Percentiles rank a stretch among this genome's conserved stretches.
Evolutionary conservation across 2,888 invertebrate species (phyloP).

Genomic region (Cosmorhoe ocellata): DNA sequence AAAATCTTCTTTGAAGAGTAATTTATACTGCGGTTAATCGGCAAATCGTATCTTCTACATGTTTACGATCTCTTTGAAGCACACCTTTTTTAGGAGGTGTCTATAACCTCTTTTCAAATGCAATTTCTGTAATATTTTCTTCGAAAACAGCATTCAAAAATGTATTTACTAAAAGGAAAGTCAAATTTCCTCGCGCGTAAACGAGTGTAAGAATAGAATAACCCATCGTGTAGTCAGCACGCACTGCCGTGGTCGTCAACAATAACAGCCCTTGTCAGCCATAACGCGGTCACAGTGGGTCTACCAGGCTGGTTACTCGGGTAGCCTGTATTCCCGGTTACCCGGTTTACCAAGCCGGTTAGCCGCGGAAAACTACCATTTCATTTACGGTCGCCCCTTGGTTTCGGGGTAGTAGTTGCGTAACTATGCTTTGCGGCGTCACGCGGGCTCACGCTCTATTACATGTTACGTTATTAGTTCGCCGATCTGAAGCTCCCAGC

Average conservation of each 20-base stretch:
- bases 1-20: conserved; percentile 73
- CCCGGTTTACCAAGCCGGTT: conserved; percentile 51
- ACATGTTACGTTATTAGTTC: conserved; percentile 48
- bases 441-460: conserved; percentile 56
- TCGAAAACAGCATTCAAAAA: not conserved
- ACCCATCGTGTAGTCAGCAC: conserved; percentile 35
- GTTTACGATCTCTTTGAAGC: conserved; percentile 32
- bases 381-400: conserved; percentile 77
- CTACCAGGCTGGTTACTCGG: conserved; percentile 35
- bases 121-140: too few relatives aligned
- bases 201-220: too few relatives aligned
- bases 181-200: too few relatives aligned
- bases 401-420: conserved; percentile 69
- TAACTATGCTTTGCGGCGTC: conserved; percentile 71
- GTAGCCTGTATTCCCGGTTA: conserved; percentile 16
- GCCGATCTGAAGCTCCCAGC: conserved; percentile 31
- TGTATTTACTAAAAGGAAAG: not conserved
- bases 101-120: too few relatives aligned
- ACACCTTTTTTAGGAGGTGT: not conserved
- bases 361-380: conserved; percentile 79
- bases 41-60: conserved; percentile 36
- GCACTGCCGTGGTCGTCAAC: conserved; percentile 60
- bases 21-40: conserved; percentile 66
- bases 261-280: conserved; percentile 79
- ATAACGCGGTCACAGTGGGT: conserved; percentile 73